Evolutionary conservation across 2,888 invertebrate genomes (phyloP).

Genomic region (Hirtodrosophila histrioides): DNA sequence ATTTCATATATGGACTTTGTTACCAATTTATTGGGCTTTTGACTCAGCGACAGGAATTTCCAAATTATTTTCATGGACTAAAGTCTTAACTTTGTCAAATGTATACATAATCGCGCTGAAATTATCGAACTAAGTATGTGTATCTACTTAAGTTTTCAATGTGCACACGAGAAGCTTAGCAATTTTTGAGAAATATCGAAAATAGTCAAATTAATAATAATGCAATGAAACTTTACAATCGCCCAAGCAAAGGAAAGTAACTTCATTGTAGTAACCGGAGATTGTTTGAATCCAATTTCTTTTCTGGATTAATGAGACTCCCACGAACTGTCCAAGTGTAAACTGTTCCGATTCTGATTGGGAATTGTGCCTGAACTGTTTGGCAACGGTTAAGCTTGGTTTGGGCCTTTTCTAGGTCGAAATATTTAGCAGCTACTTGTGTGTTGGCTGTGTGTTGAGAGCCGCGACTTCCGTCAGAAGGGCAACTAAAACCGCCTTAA

Average conservation of each 20-base stretch:
- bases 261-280: no score
- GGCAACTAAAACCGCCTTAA: conserved; percentile 47
- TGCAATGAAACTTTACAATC: no score
- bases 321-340: no score
- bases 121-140: background rate
- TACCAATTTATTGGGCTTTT: conserved; percentile 32
- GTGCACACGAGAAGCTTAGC: no score
- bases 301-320: no score
- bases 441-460: conserved; percentile 39
- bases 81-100: conserved; percentile 4
- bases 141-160: no score
- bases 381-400: conserved; percentile 36
- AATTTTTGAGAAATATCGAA: no score
- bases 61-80: conserved; percentile 25
- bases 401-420: conserved; percentile 63
- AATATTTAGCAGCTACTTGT: conserved; percentile 62
- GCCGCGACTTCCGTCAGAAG: conserved; percentile 53
- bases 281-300: no score
- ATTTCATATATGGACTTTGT: conserved; percentile 6
- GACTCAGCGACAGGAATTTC: conserved; percentile 6
- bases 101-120: no score
- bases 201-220: no score
- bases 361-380: background rate
- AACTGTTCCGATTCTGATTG: no score
- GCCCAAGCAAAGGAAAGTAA: no score